Conservation (phyloP, 2,797 vertebrate genomes). For the Urophycis tenuis region DNA sequence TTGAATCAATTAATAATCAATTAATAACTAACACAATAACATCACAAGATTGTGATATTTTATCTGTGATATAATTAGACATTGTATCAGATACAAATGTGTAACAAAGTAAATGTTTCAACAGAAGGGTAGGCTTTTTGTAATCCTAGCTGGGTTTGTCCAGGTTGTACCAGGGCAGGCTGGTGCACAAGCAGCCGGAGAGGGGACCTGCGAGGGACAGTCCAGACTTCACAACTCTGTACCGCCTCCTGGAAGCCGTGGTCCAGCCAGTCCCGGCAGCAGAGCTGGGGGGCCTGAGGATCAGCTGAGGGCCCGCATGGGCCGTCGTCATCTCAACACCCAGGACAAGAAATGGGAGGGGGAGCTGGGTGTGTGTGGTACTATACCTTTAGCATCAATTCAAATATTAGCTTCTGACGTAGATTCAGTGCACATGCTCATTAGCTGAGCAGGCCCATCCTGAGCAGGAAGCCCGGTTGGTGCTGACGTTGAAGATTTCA, state of each 20-base stretch:
- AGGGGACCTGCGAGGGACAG: background rate
- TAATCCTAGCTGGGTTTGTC: background rate
- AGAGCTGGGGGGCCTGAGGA: background rate
- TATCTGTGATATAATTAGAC: too few species aligned
- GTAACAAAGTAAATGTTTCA: background rate
- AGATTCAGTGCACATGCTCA: too few species aligned
- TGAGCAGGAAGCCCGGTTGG: too few species aligned
- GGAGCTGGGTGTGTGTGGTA: too few species aligned
- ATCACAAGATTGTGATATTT: background rate
- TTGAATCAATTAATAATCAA: too few species aligned
- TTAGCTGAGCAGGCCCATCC: too few species aligned
- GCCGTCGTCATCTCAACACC: background rate
- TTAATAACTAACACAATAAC: background rate
- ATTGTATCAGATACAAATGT: background rate
- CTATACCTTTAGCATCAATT: too few species aligned
- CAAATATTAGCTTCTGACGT: too few species aligned
- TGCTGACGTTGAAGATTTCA: too few species aligned
- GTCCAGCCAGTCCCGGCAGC: background rate
- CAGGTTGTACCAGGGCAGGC: constrained; percentile 1
- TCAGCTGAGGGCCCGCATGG: background rate
- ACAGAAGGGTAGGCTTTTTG: background rate
- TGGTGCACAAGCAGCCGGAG: background rate
- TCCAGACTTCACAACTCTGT: background rate
- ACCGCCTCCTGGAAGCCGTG: background rate
- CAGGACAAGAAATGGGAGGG: background rate